Evolutionary conservation across 2,113 vertebrate genomes (phyloP), one percentile per base, ranked within the genome.

Genomic region (Mus pahari): DNA sequence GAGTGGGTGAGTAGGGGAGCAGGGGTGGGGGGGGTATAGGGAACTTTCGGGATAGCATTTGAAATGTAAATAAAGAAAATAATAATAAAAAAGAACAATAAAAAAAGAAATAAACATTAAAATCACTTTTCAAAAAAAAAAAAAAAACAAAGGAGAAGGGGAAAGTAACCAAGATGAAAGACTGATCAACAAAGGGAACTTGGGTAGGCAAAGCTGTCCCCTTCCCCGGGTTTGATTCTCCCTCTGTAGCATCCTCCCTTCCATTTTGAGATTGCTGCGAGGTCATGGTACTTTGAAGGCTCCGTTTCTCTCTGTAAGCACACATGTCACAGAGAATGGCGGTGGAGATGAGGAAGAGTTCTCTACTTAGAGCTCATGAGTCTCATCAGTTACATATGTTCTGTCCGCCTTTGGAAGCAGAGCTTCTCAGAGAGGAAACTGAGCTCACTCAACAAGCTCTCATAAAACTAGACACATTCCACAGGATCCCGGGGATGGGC

Each of bases 371-470:
- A 64, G 53, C 11, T 66, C 50, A 45, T 9, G 22, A 6, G 73
- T 28, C 66, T 88, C 10, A 0, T 48, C 33, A 16, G 48, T 58
- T 53, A 82, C 58, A 92, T 60, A 64, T 45, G 26, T 45, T 48
- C 36, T 74, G 39, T 48, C 36, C 74, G 39, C 28, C 62, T 92
- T 92, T 77, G 89, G 36, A 58, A 92, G 12, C 7, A 19, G 62
- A 95, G 39, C 36, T 45, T 78, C 84, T 94, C 75, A 50, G 10
- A 58, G 1, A 82, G 64, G 81, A 96, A 96, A 68, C 36, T 39
- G 48, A 73, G 26, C 8, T 62, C 33, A 58, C 24, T 12, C 39
- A 64, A 60, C 36, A 62, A 50, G 45, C 1, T 6, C 50, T 64
- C 82, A 53, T 33, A 58, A 95, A 86, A 53, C 9, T 36, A n/a